These are phyloP conservation scores for Larimichthys polyactis DNA, from an alignment of 2,113 vertebrate species.

Conservation along the genomic window DNA sequence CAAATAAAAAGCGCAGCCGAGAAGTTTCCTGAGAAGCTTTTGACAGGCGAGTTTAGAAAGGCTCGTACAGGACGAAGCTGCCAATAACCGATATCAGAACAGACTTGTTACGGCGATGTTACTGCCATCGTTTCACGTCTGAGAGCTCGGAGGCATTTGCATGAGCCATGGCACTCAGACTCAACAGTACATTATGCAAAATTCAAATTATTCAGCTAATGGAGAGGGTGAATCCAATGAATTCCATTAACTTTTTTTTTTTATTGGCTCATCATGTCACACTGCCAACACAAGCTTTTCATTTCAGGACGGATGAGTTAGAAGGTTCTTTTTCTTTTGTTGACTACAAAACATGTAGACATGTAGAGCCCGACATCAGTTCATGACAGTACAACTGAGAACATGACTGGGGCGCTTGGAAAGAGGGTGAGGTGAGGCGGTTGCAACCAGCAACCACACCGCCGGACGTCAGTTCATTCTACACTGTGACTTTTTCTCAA, in stretches of 20 bases:
- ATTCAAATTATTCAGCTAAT: neutral
- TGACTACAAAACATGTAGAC: neutral
- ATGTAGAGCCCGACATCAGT: too few species aligned
- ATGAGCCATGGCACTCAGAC: neutral
- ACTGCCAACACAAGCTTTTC: neutral
- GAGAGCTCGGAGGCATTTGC: neutral
- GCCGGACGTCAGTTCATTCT: too few species aligned
- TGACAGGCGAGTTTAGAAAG: neutral
- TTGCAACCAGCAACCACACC: too few species aligned
- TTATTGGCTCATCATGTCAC: neutral
- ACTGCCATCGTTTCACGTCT: neutral
- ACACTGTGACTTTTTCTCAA: too few species aligned
- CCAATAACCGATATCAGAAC: neutral
- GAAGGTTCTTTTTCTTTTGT: neutral
- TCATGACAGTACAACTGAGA: too few species aligned
- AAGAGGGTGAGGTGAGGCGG: too few species aligned
- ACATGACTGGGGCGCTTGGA: too few species aligned
- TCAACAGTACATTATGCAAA: neutral
- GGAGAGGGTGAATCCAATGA: slow-evolving; percentile 4
- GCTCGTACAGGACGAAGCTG: neutral
- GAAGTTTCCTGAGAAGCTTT: neutral
- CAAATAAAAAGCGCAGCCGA: slow-evolving; percentile 7
- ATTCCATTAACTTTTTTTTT: neutral
- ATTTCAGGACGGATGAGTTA: neutral
- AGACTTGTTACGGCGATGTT: neutral